Base-by-base conservation (phyloP, 2,888 invertebrate genomes). In the Sipha maydis region DNA sequence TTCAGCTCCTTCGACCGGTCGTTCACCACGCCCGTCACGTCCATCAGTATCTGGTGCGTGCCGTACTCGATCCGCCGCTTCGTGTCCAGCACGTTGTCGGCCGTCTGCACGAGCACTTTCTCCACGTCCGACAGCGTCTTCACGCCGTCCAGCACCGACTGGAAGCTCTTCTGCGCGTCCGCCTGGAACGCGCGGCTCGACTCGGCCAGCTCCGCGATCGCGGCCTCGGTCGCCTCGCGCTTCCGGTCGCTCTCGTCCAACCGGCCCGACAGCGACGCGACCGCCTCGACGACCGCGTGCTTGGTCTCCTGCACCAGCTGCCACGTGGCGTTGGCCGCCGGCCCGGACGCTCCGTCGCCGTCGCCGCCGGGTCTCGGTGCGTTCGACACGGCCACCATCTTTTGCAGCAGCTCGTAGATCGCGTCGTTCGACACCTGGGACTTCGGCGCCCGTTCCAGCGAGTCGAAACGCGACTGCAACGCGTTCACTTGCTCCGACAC, bases 11-110 rank as follows among this genome's bases (percentile, higher is more conserved):
- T 93, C 28, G 95, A 93, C 91, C 95, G 95, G 19, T 90, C 89
- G 91, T 94, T 94, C 69, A 97, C 93, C 67, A 96, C 92, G 89
- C 95, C 95, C 8, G 94, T 94, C 80, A 97, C 93, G 91, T 97
- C 96, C 82, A 95, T 92, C 67, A 96, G 92, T 89, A 97, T 96
- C 92, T 96, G 96, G 91, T 96, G 95, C 0, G 97, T 95, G 11
- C 96, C 96, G 91, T 96, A 97, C 91, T 97, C 97, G 25, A 97
- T 94, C 76, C 96, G 94, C 85, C 96, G 94, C 92, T 96, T 97
- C 1, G 95, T 96, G 89, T 96, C 96, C 91, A 96, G 92, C 61
- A 97, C 96, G 91, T 96, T 95, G 92, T 97, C 97, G 0, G 96
- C 96, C 76, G 96, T 97, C 91, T 96, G 95, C 82, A 96, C 93